phyloP scores from a whole-genome alignment of 1,140 invertebrate species.

The Procambarus clarkii region DNA sequence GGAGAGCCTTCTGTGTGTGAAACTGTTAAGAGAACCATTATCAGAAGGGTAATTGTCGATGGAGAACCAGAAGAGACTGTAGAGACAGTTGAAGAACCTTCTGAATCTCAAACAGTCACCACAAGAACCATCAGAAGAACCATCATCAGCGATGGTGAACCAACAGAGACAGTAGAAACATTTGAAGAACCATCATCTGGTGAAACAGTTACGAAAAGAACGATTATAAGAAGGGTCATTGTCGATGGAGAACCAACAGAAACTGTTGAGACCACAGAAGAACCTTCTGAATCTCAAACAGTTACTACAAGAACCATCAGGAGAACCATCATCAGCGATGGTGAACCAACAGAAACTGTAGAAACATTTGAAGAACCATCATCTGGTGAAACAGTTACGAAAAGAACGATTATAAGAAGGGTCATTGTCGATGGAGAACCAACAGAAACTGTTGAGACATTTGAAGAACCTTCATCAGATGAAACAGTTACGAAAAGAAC shows the following conservation, averaged over 20 bases:
- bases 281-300: conserved; percentile 4
- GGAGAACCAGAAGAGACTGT: conserved; percentile 23
- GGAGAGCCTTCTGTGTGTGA: background rate
- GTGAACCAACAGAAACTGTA: conserved; percentile 29
- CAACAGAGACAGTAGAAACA: conserved; percentile 28
- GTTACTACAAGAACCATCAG: conserved; percentile 24
- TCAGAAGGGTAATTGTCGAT: background rate
- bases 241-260: conserved; percentile 22
- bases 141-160: conserved; percentile 20
- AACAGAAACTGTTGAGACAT: conserved; percentile 9
- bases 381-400: background rate
- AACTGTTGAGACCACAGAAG: background rate
- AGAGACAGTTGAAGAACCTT: conserved; percentile 14
- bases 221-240: background rate
- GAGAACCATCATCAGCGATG: conserved; percentile 37
- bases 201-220: conserved; percentile 13
- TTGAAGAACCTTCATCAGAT: conserved; percentile 9
- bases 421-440: background rate
- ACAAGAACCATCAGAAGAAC: conserved; percentile 34
- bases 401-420: background rate
- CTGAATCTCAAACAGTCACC: conserved; percentile 4
- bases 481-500: conserved; percentile 10
- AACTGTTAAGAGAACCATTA: conserved; percentile 21
- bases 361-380: conserved; percentile 11
- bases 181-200: background rate